Evolutionary conservation across 1,140 invertebrate genomes (phyloP).

Genomic region (Liolophura sinensis): DNA sequence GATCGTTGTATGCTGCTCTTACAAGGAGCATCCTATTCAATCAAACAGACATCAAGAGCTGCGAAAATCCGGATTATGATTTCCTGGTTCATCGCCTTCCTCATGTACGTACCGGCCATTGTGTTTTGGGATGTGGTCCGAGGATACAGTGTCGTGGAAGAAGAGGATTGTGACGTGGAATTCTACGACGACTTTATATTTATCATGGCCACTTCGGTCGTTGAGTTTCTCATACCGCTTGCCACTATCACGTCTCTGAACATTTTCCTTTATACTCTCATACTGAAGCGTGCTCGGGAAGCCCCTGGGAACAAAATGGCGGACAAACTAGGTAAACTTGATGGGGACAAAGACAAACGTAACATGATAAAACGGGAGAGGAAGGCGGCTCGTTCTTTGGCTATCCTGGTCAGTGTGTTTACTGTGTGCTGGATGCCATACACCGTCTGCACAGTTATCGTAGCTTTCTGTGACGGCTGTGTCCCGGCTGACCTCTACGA

Average conservation of each 20-base stretch:
- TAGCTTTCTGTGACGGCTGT: conserved; percentile 15
- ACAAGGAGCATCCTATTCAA: conserved; percentile 24
- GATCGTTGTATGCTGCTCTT: conserved; percentile 32
- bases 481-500: conserved; percentile 18
- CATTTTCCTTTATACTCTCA: conserved; percentile 21
- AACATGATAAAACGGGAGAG: conserved; percentile 5
- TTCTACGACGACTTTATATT: conserved; percentile 29
- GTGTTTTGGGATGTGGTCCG: conserved; percentile 38
- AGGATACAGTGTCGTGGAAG: conserved; percentile 17
- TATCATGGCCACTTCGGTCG: conserved; percentile 23
- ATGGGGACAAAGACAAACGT: conserved; percentile 3
- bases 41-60: conserved; percentile 17
- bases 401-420: conserved; percentile 25
- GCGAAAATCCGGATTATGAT: conserved; percentile 19
- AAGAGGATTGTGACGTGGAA: conserved; percentile 33
- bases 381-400: conserved; percentile 21
- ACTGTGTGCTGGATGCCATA: conserved; percentile 30
- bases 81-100: conserved; percentile 30
- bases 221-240: conserved; percentile 37
- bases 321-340: neutral
- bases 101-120: conserved; percentile 37
- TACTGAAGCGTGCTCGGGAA: conserved; percentile 10
- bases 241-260: conserved; percentile 24
- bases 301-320: conserved; percentile 16
- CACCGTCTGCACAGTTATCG: conserved; percentile 18